phyloP scores from a whole-genome alignment of 2,888 invertebrate species.

The Patella caerulea region DNA sequence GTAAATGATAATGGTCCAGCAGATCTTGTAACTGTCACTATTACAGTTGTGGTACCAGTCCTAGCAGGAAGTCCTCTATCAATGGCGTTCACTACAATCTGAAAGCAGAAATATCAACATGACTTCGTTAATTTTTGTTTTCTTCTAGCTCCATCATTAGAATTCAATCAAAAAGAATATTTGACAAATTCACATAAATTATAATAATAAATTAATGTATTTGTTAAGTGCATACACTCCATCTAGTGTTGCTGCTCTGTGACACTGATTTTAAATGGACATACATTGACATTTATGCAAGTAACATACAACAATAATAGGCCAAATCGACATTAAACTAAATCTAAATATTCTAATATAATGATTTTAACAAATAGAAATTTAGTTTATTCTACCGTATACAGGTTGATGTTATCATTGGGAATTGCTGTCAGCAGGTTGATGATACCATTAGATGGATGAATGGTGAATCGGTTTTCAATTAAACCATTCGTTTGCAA shows the following conservation, averaged over 20 bases:
- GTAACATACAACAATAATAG: no score
- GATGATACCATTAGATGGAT: constrained; percentile 57
- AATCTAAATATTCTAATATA: no score
- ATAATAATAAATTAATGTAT: background rate
- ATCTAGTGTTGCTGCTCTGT: no score
- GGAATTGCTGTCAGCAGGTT: constrained; percentile 54
- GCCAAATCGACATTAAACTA: no score
- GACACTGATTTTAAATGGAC: no score
- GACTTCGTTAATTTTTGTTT: background rate
- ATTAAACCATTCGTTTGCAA: constrained; percentile 42
- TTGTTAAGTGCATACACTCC: background rate
- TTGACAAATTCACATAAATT: background rate
- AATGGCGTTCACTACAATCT: background rate
- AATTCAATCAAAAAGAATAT: background rate
- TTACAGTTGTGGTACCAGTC: background rate
- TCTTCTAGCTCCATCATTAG: background rate
- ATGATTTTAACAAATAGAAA: no score
- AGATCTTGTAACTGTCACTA: background rate
- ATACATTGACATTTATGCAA: no score
- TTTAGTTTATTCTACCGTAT: constrained; percentile 42
- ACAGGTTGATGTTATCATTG: constrained; percentile 47
- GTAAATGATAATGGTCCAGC: background rate
- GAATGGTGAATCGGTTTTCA: constrained; percentile 55
- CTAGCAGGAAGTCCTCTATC: background rate
- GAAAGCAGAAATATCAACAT: constrained; percentile 5